Evolutionary conservation across 2,888 invertebrate genomes (phyloP), one percentile per base, ranked within the genome.

Genomic region (Gisinianus flammeolus): DNA sequence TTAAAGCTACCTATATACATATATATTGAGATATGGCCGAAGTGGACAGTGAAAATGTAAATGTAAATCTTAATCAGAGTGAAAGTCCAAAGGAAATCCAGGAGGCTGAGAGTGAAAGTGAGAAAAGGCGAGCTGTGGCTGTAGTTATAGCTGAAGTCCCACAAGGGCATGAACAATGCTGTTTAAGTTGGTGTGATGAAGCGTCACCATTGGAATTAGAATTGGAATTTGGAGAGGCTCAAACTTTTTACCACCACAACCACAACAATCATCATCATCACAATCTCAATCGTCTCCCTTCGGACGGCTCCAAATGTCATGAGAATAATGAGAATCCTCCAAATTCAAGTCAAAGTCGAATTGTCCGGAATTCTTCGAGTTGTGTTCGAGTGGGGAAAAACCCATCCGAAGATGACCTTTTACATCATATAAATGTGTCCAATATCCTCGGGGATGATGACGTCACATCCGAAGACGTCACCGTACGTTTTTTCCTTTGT

Each of bases 151-250:
- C n/a, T n/a, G n/a, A n/a, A n/a, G n/a, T n/a, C n/a, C n/a, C n/a
- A n/a, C n/a, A n/a, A n/a, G n/a, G n/a, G n/a, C 44, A 44, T 4
- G 16, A 44, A 44, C 44, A 44, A 44, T 1, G 8, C 12, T 19
- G 8, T 1, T 22, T n/a, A 58, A 58, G 22, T n/a, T 58, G 56
- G 56, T 58, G 56, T 58, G 56, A 58, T 58, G 56, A 58, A 58
- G 56, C n/a, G 1, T 22, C 56, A n/a, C n/a, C 56, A 2, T 58
- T 58, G 6, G 56, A 58, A 58, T 58, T 58, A 22, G 56, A 58
- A 22, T 22, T 24, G 1, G 56, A 58, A 24, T 22, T 8, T 58
- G 19, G 8, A 22, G 22, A 8, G 24, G 56, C 19, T n/a, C n/a
- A n/a, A n/a, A n/a, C n/a, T 22, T 58, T 58, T 19, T 22, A 58